phyloP scores from a whole-genome alignment of 2,113 vertebrate genomes.

The Xiphophorus couchianus region DNA sequence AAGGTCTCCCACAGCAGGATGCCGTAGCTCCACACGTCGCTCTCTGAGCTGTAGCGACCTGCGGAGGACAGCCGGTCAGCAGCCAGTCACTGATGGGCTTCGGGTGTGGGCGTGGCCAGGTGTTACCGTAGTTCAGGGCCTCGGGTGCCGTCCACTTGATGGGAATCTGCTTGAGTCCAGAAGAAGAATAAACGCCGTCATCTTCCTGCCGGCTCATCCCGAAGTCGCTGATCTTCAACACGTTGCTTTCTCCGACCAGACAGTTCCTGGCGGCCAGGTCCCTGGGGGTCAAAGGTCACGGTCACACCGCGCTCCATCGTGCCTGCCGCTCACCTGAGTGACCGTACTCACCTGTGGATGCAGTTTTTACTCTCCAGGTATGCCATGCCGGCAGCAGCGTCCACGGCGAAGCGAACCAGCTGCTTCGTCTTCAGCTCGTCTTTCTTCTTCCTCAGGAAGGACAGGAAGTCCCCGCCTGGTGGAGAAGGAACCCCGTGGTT shows the following conservation, averaged over 20 bases:
- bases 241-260: constrained; percentile 89
- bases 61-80: constrained; percentile 11
- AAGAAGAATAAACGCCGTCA: constrained; percentile 95
- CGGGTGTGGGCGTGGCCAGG: background rate
- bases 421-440: constrained; percentile 95
- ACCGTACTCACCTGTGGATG: constrained; percentile 89
- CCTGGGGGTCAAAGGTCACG: constrained; percentile 66
- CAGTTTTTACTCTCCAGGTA: constrained; percentile 97
- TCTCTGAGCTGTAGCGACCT: constrained; percentile 98
- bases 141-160: constrained; percentile 99
- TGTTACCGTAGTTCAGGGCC: constrained; percentile 95
- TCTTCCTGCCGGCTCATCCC: constrained; percentile 98
- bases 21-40: constrained; percentile 97
- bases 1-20: constrained; percentile 98
- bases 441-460: constrained; percentile 95
- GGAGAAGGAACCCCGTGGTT: no score
- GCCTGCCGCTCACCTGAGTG: background rate
- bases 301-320: background rate
- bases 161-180: constrained; percentile 97
- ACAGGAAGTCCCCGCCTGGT: constrained; percentile 95
- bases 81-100: background rate
- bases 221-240: constrained; percentile 98
- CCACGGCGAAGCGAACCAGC: constrained; percentile 91
- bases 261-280: constrained; percentile 98
- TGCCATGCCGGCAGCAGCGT: constrained; percentile 92